A percentile compares a stretch with the other conserved stretches of the same genome.
phyloP scores from a whole-genome alignment of 1,140 invertebrate genomes.

The Cryptotermes secundus region DNA sequence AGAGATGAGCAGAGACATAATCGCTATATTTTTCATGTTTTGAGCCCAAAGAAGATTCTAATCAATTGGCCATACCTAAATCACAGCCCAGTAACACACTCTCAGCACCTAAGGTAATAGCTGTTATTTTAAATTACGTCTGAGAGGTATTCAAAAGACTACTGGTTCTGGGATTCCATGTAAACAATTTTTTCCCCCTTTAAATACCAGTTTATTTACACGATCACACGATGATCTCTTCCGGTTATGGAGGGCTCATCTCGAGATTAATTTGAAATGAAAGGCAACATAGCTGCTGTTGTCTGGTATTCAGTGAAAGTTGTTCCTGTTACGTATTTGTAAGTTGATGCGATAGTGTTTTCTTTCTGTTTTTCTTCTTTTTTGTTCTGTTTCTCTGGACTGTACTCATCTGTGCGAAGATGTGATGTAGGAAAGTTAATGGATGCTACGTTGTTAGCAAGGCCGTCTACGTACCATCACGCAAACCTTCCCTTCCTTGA shows the following conservation, averaged over 20 bases:
- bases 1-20: too few relatives aligned
- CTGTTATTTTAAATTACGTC: not conserved
- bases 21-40: too few relatives aligned
- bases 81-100: too few relatives aligned
- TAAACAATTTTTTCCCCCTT: not conserved
- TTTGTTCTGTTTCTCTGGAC: too few relatives aligned
- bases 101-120: not conserved
- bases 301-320: not conserved
- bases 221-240: not conserved
- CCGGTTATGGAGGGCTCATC: not conserved
- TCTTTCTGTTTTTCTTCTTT: not conserved
- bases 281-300: not conserved
- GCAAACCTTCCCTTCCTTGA: not conserved
- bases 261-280: not conserved
- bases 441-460: not conserved
- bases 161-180: not conserved
- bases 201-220: not conserved
- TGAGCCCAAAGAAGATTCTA: too few relatives aligned
- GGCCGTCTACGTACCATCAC: not conserved
- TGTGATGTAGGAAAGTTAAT: not conserved
- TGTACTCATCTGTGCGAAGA: not conserved
- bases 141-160: not conserved
- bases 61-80: too few relatives aligned
- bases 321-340: conserved; percentile 4
- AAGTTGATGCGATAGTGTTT: not conserved